Evolutionary conservation across 1,140 invertebrate genomes (phyloP).

Genomic region (Goniozus legneri): DNA sequence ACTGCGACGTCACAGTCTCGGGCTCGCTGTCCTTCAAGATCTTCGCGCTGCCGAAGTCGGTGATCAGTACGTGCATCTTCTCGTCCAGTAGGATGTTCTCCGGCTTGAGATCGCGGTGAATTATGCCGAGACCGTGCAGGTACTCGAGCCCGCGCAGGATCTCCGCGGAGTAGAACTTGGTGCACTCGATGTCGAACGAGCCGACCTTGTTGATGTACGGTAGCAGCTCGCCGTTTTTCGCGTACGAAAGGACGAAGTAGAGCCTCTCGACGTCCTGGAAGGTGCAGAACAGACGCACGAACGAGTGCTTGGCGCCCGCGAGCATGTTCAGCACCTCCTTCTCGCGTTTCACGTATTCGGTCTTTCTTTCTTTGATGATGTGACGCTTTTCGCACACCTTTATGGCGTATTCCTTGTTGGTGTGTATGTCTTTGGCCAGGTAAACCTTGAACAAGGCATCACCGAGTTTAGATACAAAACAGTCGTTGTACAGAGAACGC

Average conservation of each 20-base stretch:
- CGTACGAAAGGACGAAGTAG: conserved; percentile 96
- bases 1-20: conserved; percentile 10
- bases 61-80: conserved; percentile 94
- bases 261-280: conserved; percentile 93
- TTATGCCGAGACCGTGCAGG: conserved; percentile 84
- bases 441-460: conserved; percentile 64
- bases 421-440: conserved; percentile 87
- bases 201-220: conserved; percentile 88
- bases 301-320: conserved; percentile 68
- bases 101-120: conserved; percentile 90
- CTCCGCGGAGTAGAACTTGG: conserved; percentile 92
- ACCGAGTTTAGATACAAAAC: too few species aligned
- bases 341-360: conserved; percentile 88
- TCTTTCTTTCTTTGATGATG: conserved; percentile 90
- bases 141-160: conserved; percentile 89
- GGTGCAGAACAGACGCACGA: conserved; percentile 92
- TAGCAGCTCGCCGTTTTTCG: conserved; percentile 90
- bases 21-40: conserved; percentile 61
- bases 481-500: too few species aligned
- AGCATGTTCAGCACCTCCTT: conserved; percentile 85
- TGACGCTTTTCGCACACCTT: conserved; percentile 94
- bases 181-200: conserved; percentile 84
- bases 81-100: conserved; percentile 89
- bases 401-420: conserved; percentile 88
- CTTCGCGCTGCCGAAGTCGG: conserved; percentile 97